These are phyloP conservation scores for Carassius gibelio DNA, from an alignment of 2,113 vertebrate genomes.

Conservation along the genomic window DNA sequence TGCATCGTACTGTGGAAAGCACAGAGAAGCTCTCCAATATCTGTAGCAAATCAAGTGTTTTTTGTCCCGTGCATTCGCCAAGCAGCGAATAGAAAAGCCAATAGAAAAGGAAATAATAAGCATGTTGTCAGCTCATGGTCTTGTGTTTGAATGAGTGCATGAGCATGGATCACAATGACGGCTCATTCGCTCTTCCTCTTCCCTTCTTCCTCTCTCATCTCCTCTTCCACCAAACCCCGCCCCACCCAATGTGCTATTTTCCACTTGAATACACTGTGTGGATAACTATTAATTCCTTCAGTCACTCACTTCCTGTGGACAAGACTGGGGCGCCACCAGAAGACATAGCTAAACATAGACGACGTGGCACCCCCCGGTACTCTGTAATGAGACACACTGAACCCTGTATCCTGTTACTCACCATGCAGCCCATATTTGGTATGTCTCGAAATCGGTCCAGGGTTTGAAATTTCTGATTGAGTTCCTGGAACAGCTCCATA, in stretches of 20 bases:
- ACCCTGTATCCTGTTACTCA: constrained; percentile 83
- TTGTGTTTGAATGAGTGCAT: constrained; percentile 73
- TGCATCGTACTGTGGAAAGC: constrained; percentile 2
- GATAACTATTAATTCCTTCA: constrained; percentile 69
- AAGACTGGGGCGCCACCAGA: constrained; percentile 60
- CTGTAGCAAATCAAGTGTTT: constrained; percentile 43
- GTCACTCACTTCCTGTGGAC: constrained; percentile 63
- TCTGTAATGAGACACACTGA: constrained; percentile 47
- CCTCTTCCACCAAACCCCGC: not conserved
- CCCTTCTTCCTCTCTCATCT: not conserved
- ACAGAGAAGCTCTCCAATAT: constrained; percentile 2
- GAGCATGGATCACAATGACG: constrained; percentile 62
- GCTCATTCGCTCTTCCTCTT: constrained; percentile 4
- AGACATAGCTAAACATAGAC: constrained; percentile 71
- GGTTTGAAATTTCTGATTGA: constrained; percentile 99
- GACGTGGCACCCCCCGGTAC: constrained; percentile 39
- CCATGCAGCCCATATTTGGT: constrained; percentile 99
- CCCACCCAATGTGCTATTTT: constrained; percentile 57
- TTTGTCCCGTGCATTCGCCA: constrained; percentile 73
- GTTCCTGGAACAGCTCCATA: constrained; percentile 99
- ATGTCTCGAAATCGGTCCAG: constrained; percentile 99
- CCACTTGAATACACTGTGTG: constrained; percentile 63
- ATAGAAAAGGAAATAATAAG: constrained; percentile 71
- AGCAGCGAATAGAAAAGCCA: constrained; percentile 70
- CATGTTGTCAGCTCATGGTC: constrained; percentile 65